Evolutionary conservation across 2,113 vertebrate genomes (phyloP).

Genomic region (Hucho hucho): DNA sequence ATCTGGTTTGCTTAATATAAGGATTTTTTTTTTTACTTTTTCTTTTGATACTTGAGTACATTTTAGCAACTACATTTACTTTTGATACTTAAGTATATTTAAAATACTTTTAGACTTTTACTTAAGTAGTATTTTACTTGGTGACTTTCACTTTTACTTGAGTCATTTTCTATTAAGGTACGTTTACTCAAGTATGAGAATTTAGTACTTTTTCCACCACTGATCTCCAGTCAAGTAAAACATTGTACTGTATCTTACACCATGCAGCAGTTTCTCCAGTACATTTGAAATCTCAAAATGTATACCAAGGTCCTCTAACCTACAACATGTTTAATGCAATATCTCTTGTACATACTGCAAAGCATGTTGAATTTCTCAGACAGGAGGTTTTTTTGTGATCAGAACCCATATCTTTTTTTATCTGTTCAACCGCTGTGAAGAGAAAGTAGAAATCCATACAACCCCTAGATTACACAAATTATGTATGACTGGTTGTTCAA

Average conservation of each 20-base stretch:
- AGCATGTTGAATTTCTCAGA: conserved; percentile 48
- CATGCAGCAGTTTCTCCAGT: not conserved
- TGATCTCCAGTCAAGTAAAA: not conserved
- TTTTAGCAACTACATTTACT: too few relatives aligned
- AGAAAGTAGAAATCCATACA: conserved; percentile 72
- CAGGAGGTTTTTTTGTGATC: conserved; percentile 49
- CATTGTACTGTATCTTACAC: not conserved
- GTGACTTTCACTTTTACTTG: too few relatives aligned
- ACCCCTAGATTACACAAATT: conserved; percentile 45
- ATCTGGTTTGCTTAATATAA: too few relatives aligned
- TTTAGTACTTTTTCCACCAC: not conserved
- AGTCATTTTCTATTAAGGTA: too few relatives aligned
- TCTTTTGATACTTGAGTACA: too few relatives aligned
- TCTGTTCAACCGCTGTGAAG: conserved; percentile 62
- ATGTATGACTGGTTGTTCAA: conserved; percentile 50
- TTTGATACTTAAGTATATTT: too few relatives aligned
- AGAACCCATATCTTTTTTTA: conserved; percentile 63
- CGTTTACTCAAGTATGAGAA: too few relatives aligned
- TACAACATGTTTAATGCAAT: conserved; percentile 40
- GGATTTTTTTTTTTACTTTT: too few relatives aligned
- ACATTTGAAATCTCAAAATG: not conserved
- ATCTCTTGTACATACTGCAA: conserved; percentile 20
- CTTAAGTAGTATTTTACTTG: too few relatives aligned
- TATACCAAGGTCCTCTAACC: not conserved
- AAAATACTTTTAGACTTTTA: too few relatives aligned